Base-by-base conservation (phyloP, 2,888 invertebrate genomes). In the Erannis defoliaria region DNA sequence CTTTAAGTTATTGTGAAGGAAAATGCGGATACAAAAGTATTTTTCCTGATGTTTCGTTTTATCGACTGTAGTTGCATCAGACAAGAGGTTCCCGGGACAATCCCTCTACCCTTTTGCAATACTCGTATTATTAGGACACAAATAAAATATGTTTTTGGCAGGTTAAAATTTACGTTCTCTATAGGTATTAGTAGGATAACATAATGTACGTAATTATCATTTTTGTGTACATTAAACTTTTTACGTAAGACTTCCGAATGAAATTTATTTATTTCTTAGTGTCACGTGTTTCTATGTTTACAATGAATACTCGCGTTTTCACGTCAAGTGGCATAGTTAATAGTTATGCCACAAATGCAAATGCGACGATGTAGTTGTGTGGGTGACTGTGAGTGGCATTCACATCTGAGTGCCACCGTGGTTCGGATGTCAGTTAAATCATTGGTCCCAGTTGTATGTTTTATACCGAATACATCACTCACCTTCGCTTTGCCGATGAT, bases 31-130 rank as follows among this genome's bases (percentile, higher is more conserved):
- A 33, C 6, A 31, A 45, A 45, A 19, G 16, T 33, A 31, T 18
- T 46, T 45, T 31, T 33, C 46, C 5, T 19, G 31, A 46, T 33
- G n/a, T 33, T 31, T 46, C 31, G 31, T 33, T n/a, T 18, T 33
- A 33, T 31, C n/a, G 12, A 33, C 31, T 18, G 2, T 19, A 46
- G 31, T 33, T 46, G 46, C 46, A 31, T 33, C 31, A 46, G 31
- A 31, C 46, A 31, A 42, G 23, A 10, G 38, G 14, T 5, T n/a
- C 8, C n/a, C 1, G 46, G 46, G 31, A 19, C 18, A 19, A 19
- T n/a, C 18, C 46, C 46, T 18, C 18, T 31, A 12, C 46, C 46
- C 5, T 31, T 12, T 10, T 45, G 8, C 12, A 19, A 46, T 9
- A 19, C 12, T 31, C n/a, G n/a, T n/a, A n/a, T n/a, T 46, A n/a